Evolutionary conservation across 2,113 vertebrate genomes (phyloP), one percentile per base, ranked within the genome.

Genomic region (Pangasianodon hypophthalmus): DNA sequence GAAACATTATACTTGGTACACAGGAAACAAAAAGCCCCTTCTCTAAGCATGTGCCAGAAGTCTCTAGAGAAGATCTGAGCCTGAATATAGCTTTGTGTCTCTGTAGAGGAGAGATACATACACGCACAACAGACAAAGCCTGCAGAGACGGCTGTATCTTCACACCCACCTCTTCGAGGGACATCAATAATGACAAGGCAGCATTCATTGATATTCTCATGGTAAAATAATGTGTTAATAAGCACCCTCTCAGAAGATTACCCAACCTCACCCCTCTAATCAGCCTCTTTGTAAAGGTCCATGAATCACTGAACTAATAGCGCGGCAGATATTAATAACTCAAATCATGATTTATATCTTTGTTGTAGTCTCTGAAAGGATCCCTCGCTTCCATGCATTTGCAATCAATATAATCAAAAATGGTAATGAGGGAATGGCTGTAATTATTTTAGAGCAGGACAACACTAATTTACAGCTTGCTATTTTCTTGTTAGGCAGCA

Each of bases 241-340:
- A 92, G 91, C 88, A 91, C 77, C 88, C 88, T 88, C 91, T 91
- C 89, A 92, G 92, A 90, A 93, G 91, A 93, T 91, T 92, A 92
- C 86, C 91, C 92, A 88, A 87, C 90, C 91, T 89, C 89, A 86
- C 91, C 88, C 87, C 79, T 82, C 91, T 93, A 93, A 93, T 93
- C 93, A 93, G 92, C 88, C 91, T 91, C 90, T 92, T 92, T 91
- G 88, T 92, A 92, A 90, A 90, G 91, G 91, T 86, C 91, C 88
- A 93, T 93, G 93, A 93, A 93, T 93, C 93, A 93, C 91, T 87
- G 73, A 85, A 87, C 92, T 93, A 93, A 93, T 93, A 93, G 93
- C 71, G 85, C 88, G 75, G 71, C 80, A 91, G 91, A 93, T 92
- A 93, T 93, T 93, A 93, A 93, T 93, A 93, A 93, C 92, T 92